A percentile compares a stretch with the other conserved stretches of the same genome.
Evolutionary conservation across 92 coral and sea anemone genomes (phyloP).

Genomic region (Meandrina meandrites): DNA sequence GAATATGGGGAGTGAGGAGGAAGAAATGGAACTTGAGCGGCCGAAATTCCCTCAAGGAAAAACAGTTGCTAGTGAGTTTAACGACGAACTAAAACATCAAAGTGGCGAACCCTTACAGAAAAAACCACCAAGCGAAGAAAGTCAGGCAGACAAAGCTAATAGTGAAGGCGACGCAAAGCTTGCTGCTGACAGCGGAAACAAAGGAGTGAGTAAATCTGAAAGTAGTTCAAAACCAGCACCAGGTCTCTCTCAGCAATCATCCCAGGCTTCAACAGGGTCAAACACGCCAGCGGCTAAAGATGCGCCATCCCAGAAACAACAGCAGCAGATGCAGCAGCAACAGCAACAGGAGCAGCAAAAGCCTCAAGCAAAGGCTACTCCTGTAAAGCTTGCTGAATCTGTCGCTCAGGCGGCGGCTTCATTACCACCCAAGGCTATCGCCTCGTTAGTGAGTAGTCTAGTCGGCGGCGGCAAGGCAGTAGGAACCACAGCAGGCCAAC

Average conservation of each 20-base stretch:
- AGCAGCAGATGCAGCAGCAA: neutral
- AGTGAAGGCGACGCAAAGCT: neutral
- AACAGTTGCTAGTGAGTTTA: neutral
- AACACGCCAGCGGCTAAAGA: neutral
- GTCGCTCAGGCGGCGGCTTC: constrained; percentile 32
- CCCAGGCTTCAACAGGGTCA: neutral
- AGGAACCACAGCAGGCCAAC: constrained; percentile 6
- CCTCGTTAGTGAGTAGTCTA: constrained; percentile 27
- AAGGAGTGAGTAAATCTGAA: neutral
- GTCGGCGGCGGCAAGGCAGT: constrained; percentile 8
- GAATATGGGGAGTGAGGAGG: constrained; percentile 17
- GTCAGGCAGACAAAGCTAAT: neutral
- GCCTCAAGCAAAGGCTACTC: neutral
- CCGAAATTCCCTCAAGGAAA: constrained; percentile 13
- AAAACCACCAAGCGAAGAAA: constrained; percentile 9
- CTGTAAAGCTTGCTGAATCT: constrained; percentile 21
- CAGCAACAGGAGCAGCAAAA: constrained; percentile 8
- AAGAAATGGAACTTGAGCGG: constrained; percentile 11
- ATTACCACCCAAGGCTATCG: constrained; percentile 42
- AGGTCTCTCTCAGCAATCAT: neutral
- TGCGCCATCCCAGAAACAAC: constrained; percentile 6
- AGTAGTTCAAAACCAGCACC: constrained; percentile 3
- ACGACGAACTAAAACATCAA: constrained; percentile 11
- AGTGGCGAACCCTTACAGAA: neutral
- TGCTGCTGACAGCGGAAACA: constrained; percentile 14